Evolutionary conservation across 2,888 invertebrate species (phyloP), one percentile per base, ranked within the genome.

Genomic region (Orgyia antiqua): DNA sequence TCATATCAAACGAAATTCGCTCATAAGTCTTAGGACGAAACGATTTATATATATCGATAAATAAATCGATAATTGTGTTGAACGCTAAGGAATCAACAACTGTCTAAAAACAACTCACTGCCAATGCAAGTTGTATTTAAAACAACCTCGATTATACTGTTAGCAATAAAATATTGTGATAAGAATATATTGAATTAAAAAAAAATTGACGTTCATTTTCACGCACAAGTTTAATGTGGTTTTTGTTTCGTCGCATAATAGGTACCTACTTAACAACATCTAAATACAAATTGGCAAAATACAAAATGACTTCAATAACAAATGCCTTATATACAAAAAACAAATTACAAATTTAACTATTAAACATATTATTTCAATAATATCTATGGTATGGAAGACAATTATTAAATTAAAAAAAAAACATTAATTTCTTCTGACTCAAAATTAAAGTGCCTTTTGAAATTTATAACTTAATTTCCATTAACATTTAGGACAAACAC

Each of bases 81-180:
- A 47, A 60, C 51, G 58, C 54, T 57, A 58, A 48, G 50, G 70
- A 69, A 70, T 71, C 70, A 67, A 72, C 74, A 69, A 49, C 72
- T 72, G 76, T 75, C 72, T 68, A 48, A 46, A 38, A 27, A 36
- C n/a, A 13, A 36, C 10, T 32, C 35, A 38, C 37, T 51, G 51
- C 49, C 51, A 51, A 44, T 40, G 27, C 21, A 28, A 36, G 45
- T 51, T 42, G 44, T 49, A 42, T 33, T 15, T 30, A 41, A 37
- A 25, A 42, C 28, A 53, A 60, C 60, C 58, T 65, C 66, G 58
- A 65, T 48, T 58, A 51, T 57, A 75, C 58, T 65, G 50, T 68
- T 77, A 84, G 84, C 83, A 82, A 82, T 84, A 82, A 78, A 63
- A 36, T 20, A 51, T 70, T 82, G 80, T 82, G 83, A 83, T 83